Evolutionary conservation across 2,797 vertebrate genomes (phyloP), one percentile per base, ranked within the genome.

Genomic region (Bovichtus diacanthus): DNA sequence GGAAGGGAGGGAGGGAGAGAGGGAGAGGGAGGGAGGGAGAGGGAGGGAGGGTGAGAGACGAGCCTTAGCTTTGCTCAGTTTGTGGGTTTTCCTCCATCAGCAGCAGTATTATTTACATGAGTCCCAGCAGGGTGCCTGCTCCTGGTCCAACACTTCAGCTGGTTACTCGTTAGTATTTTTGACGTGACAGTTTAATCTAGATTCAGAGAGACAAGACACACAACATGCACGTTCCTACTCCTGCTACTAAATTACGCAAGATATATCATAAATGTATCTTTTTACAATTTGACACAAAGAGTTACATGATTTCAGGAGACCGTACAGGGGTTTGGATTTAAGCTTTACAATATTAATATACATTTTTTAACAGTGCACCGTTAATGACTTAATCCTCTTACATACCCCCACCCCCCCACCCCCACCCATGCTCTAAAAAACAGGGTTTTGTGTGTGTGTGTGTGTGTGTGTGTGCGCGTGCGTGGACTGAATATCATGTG

Each of bases 301-400:
- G 3, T 27, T 46, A 36, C 41, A 3, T 72, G 38, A 59, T 65
- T 77, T 76, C 0, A 3, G 75, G 4, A 64, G 69, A 53, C 54
- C 2, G 3, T 1, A 21, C 19, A 13, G 25, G n/a, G 38, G 29
- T 64, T 76, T 75, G 43, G 62, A 58, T 82, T 88, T 77, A 58
- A 71, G 67, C 61, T 70, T 80, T 73, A 74, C 11, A 75, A 64
- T 73, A 78, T 87, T 84, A 85, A 80, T 85, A 77, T 79, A 76
- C 36, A 80, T 88, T 88, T 92, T 92, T 90, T 86, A 86, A 90
- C 87, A 60, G 77, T 85, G 76, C 53, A 80, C 56, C 63, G 76
- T 84, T 92, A 93, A 92, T 90, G 81, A 88, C 86, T 87, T 89
- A 84, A 92, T 90, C 88, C 85, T 91, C 81, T 91, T 84, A 91